Evolutionary conservation across 2,797 vertebrate species (phyloP), one percentile per base, ranked within the genome.

Genomic region (Hippoglossus hippoglossus): DNA sequence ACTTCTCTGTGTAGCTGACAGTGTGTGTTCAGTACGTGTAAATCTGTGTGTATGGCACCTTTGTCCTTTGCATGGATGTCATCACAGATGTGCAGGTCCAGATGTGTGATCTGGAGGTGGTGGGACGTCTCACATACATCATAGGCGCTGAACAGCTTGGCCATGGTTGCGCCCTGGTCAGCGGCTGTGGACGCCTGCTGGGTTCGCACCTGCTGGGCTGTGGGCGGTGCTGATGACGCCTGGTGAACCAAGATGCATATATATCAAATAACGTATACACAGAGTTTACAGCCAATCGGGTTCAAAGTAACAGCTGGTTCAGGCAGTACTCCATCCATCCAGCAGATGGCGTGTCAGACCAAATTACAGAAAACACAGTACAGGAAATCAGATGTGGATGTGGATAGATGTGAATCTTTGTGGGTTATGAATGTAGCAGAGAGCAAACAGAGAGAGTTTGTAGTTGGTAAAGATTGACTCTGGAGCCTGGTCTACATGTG

Each of bases 51-150:
- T 7, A 0, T 0, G 15, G 4, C 52, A 98, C 98, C 97, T 96
- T 96, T 96, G 89, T 99, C 97, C 90, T 95, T 96, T 61, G 94
- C 90, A 65, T 98, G 96, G 90, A 97, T 97, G 91, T 99, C 98
- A 64, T 99, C 98, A 62, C 98, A 99, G 89, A 99, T 98, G 91
- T 99, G 98, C 81, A 99, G 91, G 90, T 99, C 98, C 39, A 99
- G 94, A 87, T 99, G 98, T 63, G 95, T 98, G 93, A 99, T 97
- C 83, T 98, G 95, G 73, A 99, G 95, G 87, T 99, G 98, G 92
- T 99, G 96, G 15, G 98, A 99, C 0, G 98, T 99, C 92, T 99
- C 98, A 8, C 96, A 97, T 31, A 99, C 98, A 75, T 99, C 96
- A 69, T 95, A 96, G 73, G 95, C 93, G 78, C 66, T 96, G 86